Base-by-base conservation (phyloP, 2,113 vertebrate species). In the Sapajus apella region DNA sequence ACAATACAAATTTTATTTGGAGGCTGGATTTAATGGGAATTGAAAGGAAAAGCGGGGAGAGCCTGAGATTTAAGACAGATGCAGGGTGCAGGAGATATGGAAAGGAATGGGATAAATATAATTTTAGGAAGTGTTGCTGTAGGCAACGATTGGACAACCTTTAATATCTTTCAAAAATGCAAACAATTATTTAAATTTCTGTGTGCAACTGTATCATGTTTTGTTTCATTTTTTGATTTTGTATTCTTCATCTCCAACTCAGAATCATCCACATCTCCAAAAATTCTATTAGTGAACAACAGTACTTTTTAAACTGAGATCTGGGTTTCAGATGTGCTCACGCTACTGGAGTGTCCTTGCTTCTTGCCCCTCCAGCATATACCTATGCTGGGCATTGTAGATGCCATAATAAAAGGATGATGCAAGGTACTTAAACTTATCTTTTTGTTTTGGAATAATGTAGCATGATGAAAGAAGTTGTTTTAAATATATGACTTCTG, bases 341-440 rank as follows among this genome's bases (percentile, higher is more conserved):
- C 25, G 20, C 8, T 23, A 11, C 18, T 35, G 35, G 20, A 52
- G 40, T 6, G 47, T 35, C 37, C 37, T 58, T 56, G 79, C 23
- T 68, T 45, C 23, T 83, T 25, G 47, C 61, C 27, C 5, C 2
- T 64, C 6, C 11, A 64, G 27, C 45, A 10, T 52, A 5, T 72
- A 20, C 43, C 83, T 85, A 30, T 85, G 30, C 32, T 85, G 37
- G 16, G 25, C 70, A 4, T 82, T 82, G 56, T 87, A 76, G 66
- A 64, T 72, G 32, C 61, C 82, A 23, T 55, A 73, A 94, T 70
- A 90, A 90, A 58, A 92, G 68, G 47, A 40, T 92, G 56, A 82
- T 89, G 32, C 56, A 87, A 92, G n/a, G 32, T 86, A 87, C 4
- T 86, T 70, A 17, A 97, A 94, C 11, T 73, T 35, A 21, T 5